Conservation (phyloP, 2,888 invertebrate species). For the Argyresthia albistria region DNA sequence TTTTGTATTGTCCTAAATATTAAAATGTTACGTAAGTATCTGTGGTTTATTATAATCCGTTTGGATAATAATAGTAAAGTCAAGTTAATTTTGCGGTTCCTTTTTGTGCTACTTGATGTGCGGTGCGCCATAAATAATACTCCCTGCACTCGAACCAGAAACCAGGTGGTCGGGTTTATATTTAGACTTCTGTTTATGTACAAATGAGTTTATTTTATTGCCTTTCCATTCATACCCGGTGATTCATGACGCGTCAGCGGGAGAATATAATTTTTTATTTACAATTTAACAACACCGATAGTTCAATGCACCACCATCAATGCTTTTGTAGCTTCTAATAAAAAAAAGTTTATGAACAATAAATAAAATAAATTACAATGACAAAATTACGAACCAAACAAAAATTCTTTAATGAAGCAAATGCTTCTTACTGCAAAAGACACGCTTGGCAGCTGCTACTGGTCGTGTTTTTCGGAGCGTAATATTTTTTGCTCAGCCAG, state of each 20-base stretch:
- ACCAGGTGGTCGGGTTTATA: slow-evolving; percentile 64
- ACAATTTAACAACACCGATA: slow-evolving; percentile 12
- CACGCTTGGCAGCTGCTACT: slow-evolving; percentile 34
- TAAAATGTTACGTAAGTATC: no score
- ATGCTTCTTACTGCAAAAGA: slow-evolving; percentile 7
- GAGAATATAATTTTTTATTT: no score
- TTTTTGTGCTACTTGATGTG: slow-evolving; percentile 39
- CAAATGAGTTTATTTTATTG: slow-evolving; percentile 53
- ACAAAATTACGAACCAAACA: neutral
- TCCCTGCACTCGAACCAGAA: slow-evolving; percentile 43
- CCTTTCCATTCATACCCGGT: slow-evolving; percentile 38
- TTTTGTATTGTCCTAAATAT: no score
- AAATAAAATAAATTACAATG: neutral
- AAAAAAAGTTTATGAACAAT: neutral
- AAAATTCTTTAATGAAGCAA: slow-evolving; percentile 3
- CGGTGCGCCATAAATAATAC: slow-evolving; percentile 53
- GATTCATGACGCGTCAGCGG: slow-evolving; percentile 32
- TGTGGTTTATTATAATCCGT: no score
- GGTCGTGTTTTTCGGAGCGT: slow-evolving; percentile 53
- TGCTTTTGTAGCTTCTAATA: neutral
- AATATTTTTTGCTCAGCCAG: slow-evolving; percentile 52
- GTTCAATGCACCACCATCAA: slow-evolving; percentile 8
- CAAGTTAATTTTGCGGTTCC: slow-evolving; percentile 59
- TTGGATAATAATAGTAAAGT: neutral
- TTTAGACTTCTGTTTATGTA: slow-evolving; percentile 51